Conservation (phyloP, 2,113 vertebrate species). For the Eonycteris spelaea region DNA sequence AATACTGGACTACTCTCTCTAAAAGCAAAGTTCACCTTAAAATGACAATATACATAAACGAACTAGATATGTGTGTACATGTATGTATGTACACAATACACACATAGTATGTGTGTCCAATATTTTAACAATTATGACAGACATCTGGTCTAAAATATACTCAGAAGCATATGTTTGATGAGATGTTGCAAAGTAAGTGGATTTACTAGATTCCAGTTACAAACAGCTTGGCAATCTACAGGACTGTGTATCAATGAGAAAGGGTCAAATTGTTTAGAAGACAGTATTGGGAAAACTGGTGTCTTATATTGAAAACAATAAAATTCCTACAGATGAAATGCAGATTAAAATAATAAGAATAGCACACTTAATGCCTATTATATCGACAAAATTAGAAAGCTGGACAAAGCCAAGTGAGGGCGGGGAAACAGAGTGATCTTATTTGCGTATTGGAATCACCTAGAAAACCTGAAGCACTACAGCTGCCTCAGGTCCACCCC, state of each 20-base stretch:
- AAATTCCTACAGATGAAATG: neutral
- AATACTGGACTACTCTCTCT: neutral
- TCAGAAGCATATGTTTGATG: neutral
- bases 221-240: neutral
- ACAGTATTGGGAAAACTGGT: neutral
- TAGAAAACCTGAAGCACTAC: neutral
- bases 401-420: neutral
- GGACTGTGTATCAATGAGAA: neutral
- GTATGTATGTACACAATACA: neutral
- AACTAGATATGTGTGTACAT: neutral
- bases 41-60: neutral
- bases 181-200: neutral
- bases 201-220: neutral
- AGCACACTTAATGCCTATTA: neutral
- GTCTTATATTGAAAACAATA: neutral
- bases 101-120: neutral
- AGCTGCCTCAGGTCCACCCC: neutral
- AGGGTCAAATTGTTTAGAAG: neutral
- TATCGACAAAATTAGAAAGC: neutral
- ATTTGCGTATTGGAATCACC: neutral
- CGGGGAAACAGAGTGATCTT: neutral
- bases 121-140: neutral
- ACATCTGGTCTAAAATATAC: neutral
- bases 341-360: neutral
- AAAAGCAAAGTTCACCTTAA: neutral